These are phyloP conservation scores for Conistra vaccinii DNA, from an alignment of 2,888 invertebrate species.

Conservation along the genomic window DNA sequence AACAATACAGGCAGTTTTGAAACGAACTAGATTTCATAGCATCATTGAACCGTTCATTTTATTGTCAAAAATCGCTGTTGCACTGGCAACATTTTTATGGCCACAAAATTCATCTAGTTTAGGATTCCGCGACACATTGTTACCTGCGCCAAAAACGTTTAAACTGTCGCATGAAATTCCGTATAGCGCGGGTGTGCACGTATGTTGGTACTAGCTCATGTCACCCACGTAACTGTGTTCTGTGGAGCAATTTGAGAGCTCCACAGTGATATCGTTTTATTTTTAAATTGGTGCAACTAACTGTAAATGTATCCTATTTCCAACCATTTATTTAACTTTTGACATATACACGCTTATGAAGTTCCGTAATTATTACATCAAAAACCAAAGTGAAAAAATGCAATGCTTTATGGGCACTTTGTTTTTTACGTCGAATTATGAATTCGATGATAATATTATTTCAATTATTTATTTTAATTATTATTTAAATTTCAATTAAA, in stretches of 20 bases:
- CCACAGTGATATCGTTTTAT: not conserved
- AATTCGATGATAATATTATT: no score
- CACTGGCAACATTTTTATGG: conserved; percentile 40
- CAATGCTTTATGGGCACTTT: no score
- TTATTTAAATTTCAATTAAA: no score
- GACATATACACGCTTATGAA: no score
- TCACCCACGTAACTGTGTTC: conserved; percentile 24
- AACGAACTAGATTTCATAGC: conserved; percentile 40
- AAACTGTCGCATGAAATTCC: conserved; percentile 55
- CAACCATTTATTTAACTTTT: no score
- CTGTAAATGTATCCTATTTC: no score
- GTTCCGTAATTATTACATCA: no score
- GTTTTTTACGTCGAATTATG: no score
- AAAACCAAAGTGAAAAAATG: no score
- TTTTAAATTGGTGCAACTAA: conserved; percentile 13
- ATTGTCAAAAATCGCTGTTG: conserved; percentile 27
- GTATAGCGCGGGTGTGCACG: conserved; percentile 35
- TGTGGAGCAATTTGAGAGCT: conserved; percentile 35
- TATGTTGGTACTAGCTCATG: conserved; percentile 27
- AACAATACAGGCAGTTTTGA: conserved; percentile 28
- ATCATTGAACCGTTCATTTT: not conserved
- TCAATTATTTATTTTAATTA: no score
- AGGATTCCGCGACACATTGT: conserved; percentile 53
- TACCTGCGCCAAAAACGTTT: conserved; percentile 60
- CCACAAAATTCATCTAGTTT: conserved; percentile 57